These are phyloP conservation scores for Drosophila colorata DNA, from an alignment of 2,888 invertebrate genomes.

Conservation along the genomic window DNA sequence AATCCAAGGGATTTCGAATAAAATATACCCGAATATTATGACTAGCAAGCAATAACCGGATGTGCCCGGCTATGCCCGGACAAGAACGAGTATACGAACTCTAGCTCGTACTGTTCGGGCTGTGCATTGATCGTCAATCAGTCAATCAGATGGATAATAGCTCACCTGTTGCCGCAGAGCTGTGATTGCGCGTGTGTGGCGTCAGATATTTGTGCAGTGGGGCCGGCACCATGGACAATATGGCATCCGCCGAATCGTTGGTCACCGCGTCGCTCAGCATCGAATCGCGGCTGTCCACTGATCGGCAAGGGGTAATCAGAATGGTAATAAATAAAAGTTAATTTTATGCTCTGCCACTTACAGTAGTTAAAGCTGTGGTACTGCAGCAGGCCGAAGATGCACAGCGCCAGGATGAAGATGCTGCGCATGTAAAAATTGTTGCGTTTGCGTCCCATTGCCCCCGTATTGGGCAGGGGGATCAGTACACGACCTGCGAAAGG, in stretches of 20 bases:
- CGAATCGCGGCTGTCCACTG: conserved; percentile 86
- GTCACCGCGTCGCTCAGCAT: conserved; percentile 84
- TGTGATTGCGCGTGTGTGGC: conserved; percentile 88
- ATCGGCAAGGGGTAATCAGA: not conserved
- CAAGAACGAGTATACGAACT: no score
- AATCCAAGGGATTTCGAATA: not conserved
- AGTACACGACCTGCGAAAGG: conserved; percentile 77
- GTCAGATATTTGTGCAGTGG: conserved; percentile 93
- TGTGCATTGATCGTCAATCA: no score
- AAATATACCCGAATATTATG: no score
- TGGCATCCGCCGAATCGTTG: conserved; percentile 92
- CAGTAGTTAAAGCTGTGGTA: conserved; percentile 85
- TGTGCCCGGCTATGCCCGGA: no score
- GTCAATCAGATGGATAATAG: not conserved
- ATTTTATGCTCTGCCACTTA: conserved; percentile 58
- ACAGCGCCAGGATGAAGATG: conserved; percentile 82
- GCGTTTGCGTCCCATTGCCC: conserved; percentile 84
- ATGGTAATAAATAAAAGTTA: not conserved
- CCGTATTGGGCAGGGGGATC: conserved; percentile 85
- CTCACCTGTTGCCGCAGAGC: conserved; percentile 71
- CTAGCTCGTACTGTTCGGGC: no score
- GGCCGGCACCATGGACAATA: conserved; percentile 92
- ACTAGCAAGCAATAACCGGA: no score
- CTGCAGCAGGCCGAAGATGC: conserved; percentile 84
- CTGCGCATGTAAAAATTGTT: conserved; percentile 84